Evolutionary conservation across 2,113 vertebrate species (phyloP).

Genomic region (Athene cunicularia): DNA sequence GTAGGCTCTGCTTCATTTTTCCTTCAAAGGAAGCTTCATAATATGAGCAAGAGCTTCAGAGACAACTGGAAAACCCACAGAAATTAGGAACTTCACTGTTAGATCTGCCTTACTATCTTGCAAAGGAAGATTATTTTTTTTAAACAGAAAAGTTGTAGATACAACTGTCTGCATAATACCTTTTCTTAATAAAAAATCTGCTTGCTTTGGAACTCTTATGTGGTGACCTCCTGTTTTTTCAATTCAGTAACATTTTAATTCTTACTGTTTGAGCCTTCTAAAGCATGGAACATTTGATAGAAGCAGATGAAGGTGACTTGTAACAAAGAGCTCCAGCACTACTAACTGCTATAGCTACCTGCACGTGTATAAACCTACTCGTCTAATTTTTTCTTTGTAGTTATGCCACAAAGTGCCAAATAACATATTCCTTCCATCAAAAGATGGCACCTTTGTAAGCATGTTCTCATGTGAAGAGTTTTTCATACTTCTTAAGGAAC

Average conservation of each 20-base stretch:
- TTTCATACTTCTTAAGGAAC: not conserved
- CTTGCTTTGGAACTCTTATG: not conserved
- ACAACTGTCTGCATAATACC: not conserved
- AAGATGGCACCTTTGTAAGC: not conserved
- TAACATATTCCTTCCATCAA: not conserved
- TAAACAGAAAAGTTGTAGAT: not conserved
- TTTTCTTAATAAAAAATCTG: not conserved
- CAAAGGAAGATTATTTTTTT: not conserved
- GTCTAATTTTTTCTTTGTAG: not conserved
- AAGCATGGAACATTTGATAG: not conserved
- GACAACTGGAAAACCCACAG: not conserved
- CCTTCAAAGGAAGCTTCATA: not conserved
- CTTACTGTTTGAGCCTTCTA: not conserved
- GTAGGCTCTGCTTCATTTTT: not conserved
- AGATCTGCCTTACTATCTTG: not conserved
- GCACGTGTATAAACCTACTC: fast-evolving
- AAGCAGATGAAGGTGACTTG: not conserved
- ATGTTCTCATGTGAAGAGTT: not conserved
- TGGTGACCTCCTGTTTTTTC: not conserved
- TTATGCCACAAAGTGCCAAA: not conserved
- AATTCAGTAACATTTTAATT: not conserved
- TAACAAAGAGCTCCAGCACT: not conserved
- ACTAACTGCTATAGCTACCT: not conserved
- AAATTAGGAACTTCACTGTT: not conserved
- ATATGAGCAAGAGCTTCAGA: not conserved